Conservation (phyloP, 1,140 invertebrate species). For the Drosophila paulistorum region DNA sequence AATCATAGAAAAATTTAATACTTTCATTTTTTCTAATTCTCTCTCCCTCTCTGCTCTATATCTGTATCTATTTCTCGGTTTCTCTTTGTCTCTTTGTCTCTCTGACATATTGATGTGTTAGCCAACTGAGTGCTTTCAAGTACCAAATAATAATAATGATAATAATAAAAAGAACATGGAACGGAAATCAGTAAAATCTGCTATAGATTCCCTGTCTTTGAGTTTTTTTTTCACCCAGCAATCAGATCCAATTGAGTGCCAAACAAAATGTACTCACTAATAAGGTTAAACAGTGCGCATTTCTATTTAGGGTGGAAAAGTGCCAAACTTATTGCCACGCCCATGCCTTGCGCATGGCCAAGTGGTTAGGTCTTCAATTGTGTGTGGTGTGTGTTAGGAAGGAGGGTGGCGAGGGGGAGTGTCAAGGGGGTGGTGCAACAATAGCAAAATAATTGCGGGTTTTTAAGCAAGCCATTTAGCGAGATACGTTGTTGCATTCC, state of each 20-base stretch:
- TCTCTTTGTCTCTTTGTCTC: constrained; percentile 4
- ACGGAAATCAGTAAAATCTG: background rate
- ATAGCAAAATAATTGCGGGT: constrained; percentile 72
- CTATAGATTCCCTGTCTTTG: background rate
- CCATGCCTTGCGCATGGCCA: constrained; percentile 32
- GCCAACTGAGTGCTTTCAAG: constrained; percentile 65
- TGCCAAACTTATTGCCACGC: constrained; percentile 31
- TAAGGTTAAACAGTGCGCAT: constrained; percentile 62
- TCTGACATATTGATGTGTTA: constrained; percentile 47
- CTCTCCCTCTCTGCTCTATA: constrained; percentile 4
- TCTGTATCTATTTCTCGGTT: constrained; percentile 9
- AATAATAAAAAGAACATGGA: constrained; percentile 1
- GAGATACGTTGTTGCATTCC: constrained; percentile 43
- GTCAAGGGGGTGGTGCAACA: constrained; percentile 52
- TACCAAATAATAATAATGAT: constrained; percentile 51
- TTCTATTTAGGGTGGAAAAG: constrained; percentile 58
- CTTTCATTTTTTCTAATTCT: constrained; percentile 47
- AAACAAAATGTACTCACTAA: constrained; percentile 64
- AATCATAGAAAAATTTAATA: constrained; percentile 54
- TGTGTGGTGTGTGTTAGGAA: too few relatives aligned
- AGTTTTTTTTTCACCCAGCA: constrained; percentile 28
- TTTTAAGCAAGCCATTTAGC: constrained; percentile 65
- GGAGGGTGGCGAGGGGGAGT: background rate
- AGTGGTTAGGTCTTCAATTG: constrained; percentile 24
- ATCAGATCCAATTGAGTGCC: constrained; percentile 71